These are phyloP conservation scores for Hemiprocne comata DNA, from an alignment of 2,113 vertebrate genomes.

Conservation along the genomic window DNA sequence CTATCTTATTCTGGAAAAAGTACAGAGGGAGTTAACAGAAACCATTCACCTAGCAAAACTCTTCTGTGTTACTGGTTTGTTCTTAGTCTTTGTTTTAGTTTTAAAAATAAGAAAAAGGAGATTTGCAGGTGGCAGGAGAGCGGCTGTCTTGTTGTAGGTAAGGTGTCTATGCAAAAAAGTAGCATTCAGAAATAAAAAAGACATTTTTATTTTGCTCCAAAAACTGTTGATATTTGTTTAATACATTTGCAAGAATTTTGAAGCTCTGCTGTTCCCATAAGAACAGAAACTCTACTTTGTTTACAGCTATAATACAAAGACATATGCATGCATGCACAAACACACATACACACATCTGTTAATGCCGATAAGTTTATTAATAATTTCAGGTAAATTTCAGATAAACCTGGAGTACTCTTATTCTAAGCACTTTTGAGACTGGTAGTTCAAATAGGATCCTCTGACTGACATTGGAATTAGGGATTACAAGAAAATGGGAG, in stretches of 20 bases:
- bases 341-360: background rate
- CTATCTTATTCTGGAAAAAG: background rate
- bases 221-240: background rate
- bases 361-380: background rate
- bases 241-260: background rate
- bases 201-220: background rate
- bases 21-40: background rate
- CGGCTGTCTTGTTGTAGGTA: background rate
- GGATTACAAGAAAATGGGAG: background rate
- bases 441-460: background rate
- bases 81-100: background rate
- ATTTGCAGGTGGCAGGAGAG: background rate
- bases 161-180: background rate
- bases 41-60: background rate
- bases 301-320: background rate
- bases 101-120: background rate
- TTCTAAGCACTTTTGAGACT: background rate
- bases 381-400: background rate
- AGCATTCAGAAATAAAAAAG: background rate
- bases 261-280: background rate
- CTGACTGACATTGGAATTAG: background rate
- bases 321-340: background rate
- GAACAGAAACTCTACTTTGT: background rate
- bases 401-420: background rate
- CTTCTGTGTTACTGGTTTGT: background rate